A percentile compares a stretch with the other conserved stretches of the same genome.
These are phyloP conservation scores for Keiferia lycopersicella DNA, from an alignment of 2,888 invertebrate species.

Conservation along the genomic window DNA sequence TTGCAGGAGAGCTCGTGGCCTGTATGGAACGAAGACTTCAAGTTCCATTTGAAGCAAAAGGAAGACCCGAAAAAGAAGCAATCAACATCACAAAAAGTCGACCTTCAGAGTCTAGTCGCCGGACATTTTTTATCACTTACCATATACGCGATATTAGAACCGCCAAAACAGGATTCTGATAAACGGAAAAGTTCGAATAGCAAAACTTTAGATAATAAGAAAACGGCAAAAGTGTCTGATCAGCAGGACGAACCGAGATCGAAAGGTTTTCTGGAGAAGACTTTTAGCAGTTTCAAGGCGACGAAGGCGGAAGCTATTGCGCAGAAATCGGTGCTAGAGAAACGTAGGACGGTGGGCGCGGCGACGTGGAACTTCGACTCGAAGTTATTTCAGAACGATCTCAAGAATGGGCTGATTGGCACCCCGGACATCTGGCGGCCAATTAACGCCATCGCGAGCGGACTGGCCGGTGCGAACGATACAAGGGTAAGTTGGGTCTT, in stretches of 20 bases:
- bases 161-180: conserved; percentile 68
- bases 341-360: conserved; percentile 84
- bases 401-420: conserved; percentile 81
- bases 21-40: conserved; percentile 89
- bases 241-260: conserved; percentile 74
- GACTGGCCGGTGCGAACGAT: conserved; percentile 75
- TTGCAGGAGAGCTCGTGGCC: conserved; percentile 90
- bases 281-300: conserved; percentile 73
- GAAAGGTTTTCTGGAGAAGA: conserved; percentile 76
- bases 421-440: conserved; percentile 87
- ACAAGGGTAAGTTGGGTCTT: conserved; percentile 64
- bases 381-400: conserved; percentile 83
- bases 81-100: conserved; percentile 64
- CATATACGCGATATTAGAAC: conserved; percentile 85
- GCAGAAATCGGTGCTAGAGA: conserved; percentile 80
- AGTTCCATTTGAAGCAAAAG: conserved; percentile 83
- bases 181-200: conserved; percentile 56
- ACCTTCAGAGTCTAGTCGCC: conserved; percentile 81
- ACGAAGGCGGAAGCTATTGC: conserved; percentile 67
- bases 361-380: conserved; percentile 86
- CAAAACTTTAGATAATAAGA: conserved; percentile 61
- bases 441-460: conserved; percentile 84
- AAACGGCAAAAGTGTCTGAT: conserved; percentile 61
- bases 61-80: conserved; percentile 65
- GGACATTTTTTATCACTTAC: conserved; percentile 86